These are phyloP conservation scores for Bos javanicus DNA, from an alignment of 2,113 vertebrate genomes.

Conservation along the genomic window DNA sequence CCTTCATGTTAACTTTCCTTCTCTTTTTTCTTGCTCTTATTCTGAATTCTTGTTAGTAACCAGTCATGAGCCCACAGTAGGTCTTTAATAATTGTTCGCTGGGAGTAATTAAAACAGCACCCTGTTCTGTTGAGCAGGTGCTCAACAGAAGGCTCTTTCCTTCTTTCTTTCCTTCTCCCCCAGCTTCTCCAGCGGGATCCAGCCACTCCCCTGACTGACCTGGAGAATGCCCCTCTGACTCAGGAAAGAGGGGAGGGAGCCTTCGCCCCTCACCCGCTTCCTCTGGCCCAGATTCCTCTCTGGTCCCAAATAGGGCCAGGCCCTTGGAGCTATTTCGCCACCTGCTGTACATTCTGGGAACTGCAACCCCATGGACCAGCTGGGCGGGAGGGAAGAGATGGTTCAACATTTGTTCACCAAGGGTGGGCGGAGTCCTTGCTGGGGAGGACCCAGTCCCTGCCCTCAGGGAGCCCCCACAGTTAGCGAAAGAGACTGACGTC, in stretches of 20 bases:
- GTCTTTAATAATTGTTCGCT: neutral
- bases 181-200: neutral
- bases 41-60: neutral
- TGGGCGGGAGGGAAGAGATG: neutral
- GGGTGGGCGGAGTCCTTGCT: neutral
- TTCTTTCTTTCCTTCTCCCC: constrained; percentile 18
- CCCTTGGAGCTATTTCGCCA: constrained; percentile 48
- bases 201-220: neutral
- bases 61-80: neutral
- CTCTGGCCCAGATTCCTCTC: neutral
- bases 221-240: neutral
- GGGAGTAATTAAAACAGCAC: neutral
- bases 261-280: neutral
- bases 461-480: neutral
- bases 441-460: neutral
- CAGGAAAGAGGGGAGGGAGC: neutral
- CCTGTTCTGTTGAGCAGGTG: neutral
- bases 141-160: neutral
- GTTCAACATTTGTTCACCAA: neutral
- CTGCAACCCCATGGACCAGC: neutral
- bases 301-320: neutral
- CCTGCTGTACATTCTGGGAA: constrained; percentile 52
- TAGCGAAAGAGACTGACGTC: neutral
- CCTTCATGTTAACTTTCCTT: neutral
- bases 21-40: neutral